These are phyloP conservation scores for Agonopterix arenella DNA, from an alignment of 2,888 invertebrate genomes.

Conservation along the genomic window DNA sequence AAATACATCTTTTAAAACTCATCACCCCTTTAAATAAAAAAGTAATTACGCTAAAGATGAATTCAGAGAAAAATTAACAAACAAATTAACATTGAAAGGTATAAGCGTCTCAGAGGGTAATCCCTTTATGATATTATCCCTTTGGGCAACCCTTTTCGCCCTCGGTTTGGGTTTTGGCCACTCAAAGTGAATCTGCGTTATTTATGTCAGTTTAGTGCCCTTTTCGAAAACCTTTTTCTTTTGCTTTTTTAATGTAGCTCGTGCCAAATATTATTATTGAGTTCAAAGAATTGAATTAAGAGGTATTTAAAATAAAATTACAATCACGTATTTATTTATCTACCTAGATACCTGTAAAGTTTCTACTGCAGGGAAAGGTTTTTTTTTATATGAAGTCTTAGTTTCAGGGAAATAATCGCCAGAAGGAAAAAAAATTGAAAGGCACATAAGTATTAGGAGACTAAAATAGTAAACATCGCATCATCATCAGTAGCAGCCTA, in stretches of 20 bases:
- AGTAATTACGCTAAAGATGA: conserved; percentile 33
- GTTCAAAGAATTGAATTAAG: too few relatives aligned
- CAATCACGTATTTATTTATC: too few relatives aligned
- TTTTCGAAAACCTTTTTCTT: conserved; percentile 1
- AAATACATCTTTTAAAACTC: conserved; percentile 17
- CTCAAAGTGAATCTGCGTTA: conserved; percentile 35
- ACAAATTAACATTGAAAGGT: conserved; percentile 65
- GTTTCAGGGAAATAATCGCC: too few relatives aligned
- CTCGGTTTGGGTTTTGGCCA: conserved; percentile 13
- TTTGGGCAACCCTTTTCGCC: conserved; percentile 20
- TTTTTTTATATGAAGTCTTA: too few relatives aligned
- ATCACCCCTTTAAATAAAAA: conserved; percentile 22
- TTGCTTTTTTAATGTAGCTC: neutral
- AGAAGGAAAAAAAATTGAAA: too few relatives aligned
- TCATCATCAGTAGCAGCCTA: too few relatives aligned
- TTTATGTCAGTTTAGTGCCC: conserved; percentile 13
- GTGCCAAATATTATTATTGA: too few relatives aligned
- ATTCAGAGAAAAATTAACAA: conserved; percentile 56
- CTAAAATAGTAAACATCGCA: too few relatives aligned
- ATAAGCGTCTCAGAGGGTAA: conserved; percentile 42
- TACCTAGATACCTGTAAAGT: too few relatives aligned
- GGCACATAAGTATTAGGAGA: too few relatives aligned
- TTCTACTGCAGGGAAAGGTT: too few relatives aligned
- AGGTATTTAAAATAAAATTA: too few relatives aligned
- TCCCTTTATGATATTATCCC: conserved; percentile 62